A percentile compares a stretch with the other conserved stretches of the same genome.
Evolutionary conservation across 1,140 invertebrate species (phyloP).

Genomic region (Procambarus clarkii): DNA sequence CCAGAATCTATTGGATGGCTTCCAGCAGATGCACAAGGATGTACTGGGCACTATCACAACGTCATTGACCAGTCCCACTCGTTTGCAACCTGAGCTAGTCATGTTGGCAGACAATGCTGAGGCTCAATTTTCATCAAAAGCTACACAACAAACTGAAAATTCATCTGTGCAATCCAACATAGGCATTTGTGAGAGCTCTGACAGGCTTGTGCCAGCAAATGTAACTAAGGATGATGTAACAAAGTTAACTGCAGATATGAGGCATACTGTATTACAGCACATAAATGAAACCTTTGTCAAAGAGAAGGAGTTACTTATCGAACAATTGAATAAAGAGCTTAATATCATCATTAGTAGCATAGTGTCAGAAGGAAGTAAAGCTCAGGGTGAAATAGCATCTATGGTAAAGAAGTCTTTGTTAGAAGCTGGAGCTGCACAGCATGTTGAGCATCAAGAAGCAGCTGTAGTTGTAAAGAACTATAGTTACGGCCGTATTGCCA

Average conservation of each 20-base stretch:
- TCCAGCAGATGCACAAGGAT: conserved; percentile 49
- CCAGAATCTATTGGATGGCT: conserved; percentile 34
- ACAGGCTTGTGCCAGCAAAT: neutral
- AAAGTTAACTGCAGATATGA: neutral
- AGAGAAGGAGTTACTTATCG: neutral
- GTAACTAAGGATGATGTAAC: neutral
- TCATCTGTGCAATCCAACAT: too few relatives aligned
- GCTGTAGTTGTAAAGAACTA: neutral
- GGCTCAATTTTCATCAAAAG: neutral
- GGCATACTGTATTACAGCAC: neutral
- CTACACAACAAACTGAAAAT: neutral
- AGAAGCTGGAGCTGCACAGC: neutral
- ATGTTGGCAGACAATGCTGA: neutral
- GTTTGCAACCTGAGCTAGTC: neutral
- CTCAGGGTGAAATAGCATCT: neutral
- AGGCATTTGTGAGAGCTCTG: neutral
- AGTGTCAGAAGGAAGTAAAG: neutral
- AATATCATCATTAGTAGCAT: neutral
- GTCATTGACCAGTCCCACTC: neutral
- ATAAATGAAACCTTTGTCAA: neutral
- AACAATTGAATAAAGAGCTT: neutral
- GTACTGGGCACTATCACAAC: conserved; percentile 14
- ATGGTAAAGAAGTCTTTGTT: neutral
- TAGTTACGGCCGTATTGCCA: conserved; percentile 30
- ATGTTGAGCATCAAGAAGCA: neutral